These are phyloP conservation scores for Poecilus cupreus DNA, from an alignment of 2,888 invertebrate species.

Conservation along the genomic window DNA sequence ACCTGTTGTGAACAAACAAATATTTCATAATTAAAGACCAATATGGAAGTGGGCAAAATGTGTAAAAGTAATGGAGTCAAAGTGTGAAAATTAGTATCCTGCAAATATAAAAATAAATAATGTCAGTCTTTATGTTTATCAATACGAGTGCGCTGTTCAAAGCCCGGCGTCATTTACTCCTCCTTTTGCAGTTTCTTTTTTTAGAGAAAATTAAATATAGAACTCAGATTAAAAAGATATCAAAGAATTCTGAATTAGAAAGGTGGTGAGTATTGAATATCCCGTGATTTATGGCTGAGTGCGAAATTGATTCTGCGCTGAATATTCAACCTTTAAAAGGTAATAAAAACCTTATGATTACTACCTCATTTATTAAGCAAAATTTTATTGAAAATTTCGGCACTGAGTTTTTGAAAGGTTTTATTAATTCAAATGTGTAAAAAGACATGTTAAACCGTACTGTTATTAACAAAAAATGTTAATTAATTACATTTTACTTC, in stretches of 20 bases:
- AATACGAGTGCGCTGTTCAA: background rate
- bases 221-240: constrained; percentile 1
- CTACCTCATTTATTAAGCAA: background rate
- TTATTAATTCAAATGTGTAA: no score
- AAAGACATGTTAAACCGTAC: no score
- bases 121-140: background rate
- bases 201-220: constrained; percentile 3
- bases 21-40: no score
- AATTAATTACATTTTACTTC: no score
- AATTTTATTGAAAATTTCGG: background rate
- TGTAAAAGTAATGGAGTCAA: no score
- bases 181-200: background rate
- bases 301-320: background rate
- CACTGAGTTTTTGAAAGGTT: no score
- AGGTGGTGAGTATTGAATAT: background rate
- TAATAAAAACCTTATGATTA: constrained; percentile 2
- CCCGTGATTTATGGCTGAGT: background rate
- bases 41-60: no score
- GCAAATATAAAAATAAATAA: background rate
- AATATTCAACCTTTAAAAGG: constrained; percentile 8
- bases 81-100: background rate
- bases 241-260: background rate
- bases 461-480: no score
- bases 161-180: background rate
- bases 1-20: no score